Base-by-base conservation (phyloP, 2,888 invertebrate genomes). In the Rapana venosa region DNA sequence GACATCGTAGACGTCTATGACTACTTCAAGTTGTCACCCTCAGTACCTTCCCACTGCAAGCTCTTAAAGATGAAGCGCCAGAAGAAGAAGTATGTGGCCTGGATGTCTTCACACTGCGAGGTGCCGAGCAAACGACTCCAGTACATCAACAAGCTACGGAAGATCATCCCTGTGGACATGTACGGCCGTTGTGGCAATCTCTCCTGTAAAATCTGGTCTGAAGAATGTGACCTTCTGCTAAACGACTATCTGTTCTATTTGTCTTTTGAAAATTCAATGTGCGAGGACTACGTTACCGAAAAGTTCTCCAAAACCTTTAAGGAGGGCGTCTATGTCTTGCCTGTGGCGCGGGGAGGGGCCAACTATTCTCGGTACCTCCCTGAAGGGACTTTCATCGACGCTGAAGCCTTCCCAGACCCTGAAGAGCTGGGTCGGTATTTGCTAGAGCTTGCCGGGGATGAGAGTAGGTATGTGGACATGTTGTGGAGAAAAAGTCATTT, bases 241-340 rank as follows among this genome's bases (percentile, higher is more conserved):
- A 87, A 89, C 58, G 66, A 87, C 26, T 90, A 91, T 70, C 88
- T 91, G 77, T 92, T 92, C 83, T 92, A 92, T 85, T 61, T 92
- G 70, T 58, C 92, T 11, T 92, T 92, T 88, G 92, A 92, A 83
- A 92, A 91, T 88, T 88, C 90, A 30, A 58, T 92, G 1, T 92
- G 92, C 88, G 61, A 81, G 58, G 91, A 90, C 70, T 92, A 92
- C 79, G 88, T 92, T 91, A 90, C 58, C 2, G 47, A 47, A 47
- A 47, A 47, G 13, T 13, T 13, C n/a, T 5, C 77, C n/a, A 58
- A 35, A 30, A 58, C 56, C 32, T 32, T 79, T 32, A 22, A 1
- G 32, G 58, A 88, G 20, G 61, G 77, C 13, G 66, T 88, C 36
- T 79, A 85, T 66, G 91, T 92, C 66, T 47, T 92, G 26, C 87